Conservation (phyloP, 2,797 vertebrate genomes). For the Danio tinwini region DNA sequence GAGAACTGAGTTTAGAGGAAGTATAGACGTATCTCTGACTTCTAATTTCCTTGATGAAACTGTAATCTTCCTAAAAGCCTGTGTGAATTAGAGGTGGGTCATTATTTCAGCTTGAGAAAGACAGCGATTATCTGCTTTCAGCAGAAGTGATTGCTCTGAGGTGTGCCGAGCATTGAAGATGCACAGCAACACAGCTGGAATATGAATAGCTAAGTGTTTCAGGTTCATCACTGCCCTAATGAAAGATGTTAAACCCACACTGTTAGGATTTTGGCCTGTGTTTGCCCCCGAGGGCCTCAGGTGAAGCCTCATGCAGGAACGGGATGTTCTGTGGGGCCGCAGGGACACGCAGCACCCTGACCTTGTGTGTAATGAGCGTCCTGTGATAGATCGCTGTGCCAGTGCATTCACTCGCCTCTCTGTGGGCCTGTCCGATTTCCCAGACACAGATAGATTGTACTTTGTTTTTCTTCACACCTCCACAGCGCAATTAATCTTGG, state of each 20-base stretch:
- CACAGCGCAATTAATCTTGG: constrained; percentile 78
- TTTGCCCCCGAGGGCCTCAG: constrained; percentile 22
- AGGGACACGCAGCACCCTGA: constrained; percentile 68
- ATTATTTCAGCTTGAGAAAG: constrained; percentile 9
- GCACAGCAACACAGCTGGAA: constrained; percentile 9
- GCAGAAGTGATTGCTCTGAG: constrained; percentile 24
- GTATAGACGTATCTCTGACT: neutral
- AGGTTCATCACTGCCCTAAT: constrained; percentile 21
- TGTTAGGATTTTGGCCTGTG: constrained; percentile 40
- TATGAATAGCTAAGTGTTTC: constrained; percentile 1
- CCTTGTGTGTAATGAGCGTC: constrained; percentile 75
- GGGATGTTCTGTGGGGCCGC: constrained; percentile 55
- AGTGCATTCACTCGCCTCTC: constrained; percentile 66
- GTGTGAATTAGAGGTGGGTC: constrained; percentile 4
- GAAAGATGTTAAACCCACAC: constrained; percentile 22
- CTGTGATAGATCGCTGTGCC: constrained; percentile 77
- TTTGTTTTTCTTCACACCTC: constrained; percentile 76
- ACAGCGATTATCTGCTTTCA: constrained; percentile 33
- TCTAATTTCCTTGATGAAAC: constrained; percentile 10
- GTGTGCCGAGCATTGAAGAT: constrained; percentile 16
- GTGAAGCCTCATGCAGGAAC: constrained; percentile 48
- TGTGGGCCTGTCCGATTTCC: constrained; percentile 72
- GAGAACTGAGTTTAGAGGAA: neutral
- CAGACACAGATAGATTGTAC: constrained; percentile 78
- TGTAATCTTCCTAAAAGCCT: constrained; percentile 13